Base-by-base conservation (phyloP, 2,113 vertebrate species). In the Halcyon senegalensis region DNA sequence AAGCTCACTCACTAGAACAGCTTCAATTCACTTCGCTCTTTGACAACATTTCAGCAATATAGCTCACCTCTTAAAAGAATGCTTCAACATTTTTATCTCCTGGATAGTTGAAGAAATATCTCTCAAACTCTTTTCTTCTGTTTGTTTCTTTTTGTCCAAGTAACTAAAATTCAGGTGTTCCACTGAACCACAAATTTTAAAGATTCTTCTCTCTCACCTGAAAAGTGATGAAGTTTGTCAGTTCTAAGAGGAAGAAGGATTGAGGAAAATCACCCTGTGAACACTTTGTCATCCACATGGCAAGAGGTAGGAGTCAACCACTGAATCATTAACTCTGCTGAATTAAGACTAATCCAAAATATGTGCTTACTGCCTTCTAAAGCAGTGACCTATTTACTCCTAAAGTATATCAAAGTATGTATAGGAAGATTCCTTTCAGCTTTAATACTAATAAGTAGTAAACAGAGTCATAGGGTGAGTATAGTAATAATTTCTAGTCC, bases 221-320 rank as follows among this genome's bases (percentile, higher is more conserved):
- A 68, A 82, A 75, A 30, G 13, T 20, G 8, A 1, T 0, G 0
- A 58, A 62, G 18, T 4, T 70, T 3, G 2, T 2, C 19, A 25
- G 4, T 33, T 83, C 8, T 20, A 89, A 70, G 5, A 58, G 1
- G 13, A 82, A 50, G n/a, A 88, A 85, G 6, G 21, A 58, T 2
- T 53, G 18, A 66, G 7, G 24, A 83, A 92, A 72, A 24, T n/a
- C 11, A 4, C 14, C 4, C 18, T 35, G 9, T 27, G 20, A 50
- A 95, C 85, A 9, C 2, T 1, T 4, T 68, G 1, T 2, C 16
- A 12, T 79, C 7, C 28, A 2, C 27, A 53, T 11, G 13, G 10
- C 1, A 5, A 39, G 66, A 28, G 6, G 15, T 3, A 33, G 6
- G 7, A 64, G 12, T 72, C 33, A 74, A n/a, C 11, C 16, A 11